Evolutionary conservation across 92 coral and sea anemone species (phyloP).

Genomic region (Muricea muricata): DNA sequence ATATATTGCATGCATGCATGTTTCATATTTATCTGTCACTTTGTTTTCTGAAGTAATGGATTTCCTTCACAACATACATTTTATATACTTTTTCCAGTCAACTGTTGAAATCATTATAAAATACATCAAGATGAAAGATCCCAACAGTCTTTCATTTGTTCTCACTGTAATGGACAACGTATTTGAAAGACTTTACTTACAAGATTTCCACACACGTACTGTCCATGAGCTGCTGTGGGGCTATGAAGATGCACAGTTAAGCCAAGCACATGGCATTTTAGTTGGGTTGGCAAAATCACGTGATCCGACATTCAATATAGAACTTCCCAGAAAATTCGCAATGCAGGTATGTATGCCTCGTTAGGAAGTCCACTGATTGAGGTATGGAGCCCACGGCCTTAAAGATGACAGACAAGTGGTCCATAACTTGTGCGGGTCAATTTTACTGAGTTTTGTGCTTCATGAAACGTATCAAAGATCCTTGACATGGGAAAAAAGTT

Average conservation of each 20-base stretch:
- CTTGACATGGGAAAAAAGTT: no score
- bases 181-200: not conserved
- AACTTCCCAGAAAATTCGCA: conserved; percentile 6
- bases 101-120: conserved; percentile 15
- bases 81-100: conserved; percentile 62
- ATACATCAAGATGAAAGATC: not conserved
- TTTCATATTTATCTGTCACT: not conserved
- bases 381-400: no score
- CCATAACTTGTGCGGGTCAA: no score
- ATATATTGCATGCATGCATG: no score
- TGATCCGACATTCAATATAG: conserved; percentile 2
- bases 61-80: not conserved
- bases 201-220: conserved; percentile 65
- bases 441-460: no score
- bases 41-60: not conserved
- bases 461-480: no score
- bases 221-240: conserved; percentile 88
- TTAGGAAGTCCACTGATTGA: no score
- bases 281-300: not conserved
- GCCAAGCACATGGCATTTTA: conserved; percentile 18
- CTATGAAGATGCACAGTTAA: conserved; percentile 67
- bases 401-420: no score
- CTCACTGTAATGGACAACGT: not conserved
- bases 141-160: not conserved
- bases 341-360: conserved; percentile 63